Conservation (phyloP, 2,113 vertebrate species). For the Lichenostomus cassidix region DNA sequence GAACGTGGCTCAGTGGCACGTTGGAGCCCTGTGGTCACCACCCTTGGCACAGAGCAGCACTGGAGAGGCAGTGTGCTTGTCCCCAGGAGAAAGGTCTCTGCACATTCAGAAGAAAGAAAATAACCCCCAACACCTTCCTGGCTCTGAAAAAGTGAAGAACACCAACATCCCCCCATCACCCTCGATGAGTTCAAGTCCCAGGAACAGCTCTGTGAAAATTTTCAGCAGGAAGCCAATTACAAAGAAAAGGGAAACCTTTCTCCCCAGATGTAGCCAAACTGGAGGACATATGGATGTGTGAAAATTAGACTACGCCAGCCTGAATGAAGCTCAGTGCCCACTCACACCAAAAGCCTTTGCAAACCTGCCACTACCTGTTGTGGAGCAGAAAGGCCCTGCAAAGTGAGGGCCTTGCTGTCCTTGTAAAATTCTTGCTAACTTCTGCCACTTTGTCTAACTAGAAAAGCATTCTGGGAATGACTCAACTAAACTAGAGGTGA, state of each 20-base stretch:
- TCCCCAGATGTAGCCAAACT: background rate
- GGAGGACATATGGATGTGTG: background rate
- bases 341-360: background rate
- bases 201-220: background rate
- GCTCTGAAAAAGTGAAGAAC: background rate
- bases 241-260: background rate
- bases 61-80: background rate
- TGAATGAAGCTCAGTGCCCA: background rate
- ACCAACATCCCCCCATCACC: fast-evolving
- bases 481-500: too few relatives aligned
- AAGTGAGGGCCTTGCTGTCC: too few relatives aligned
- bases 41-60: background rate
- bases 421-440: too few relatives aligned
- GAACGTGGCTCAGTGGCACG: fast-evolving
- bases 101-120: background rate
- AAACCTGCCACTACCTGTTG: background rate
- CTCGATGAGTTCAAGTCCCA: background rate
- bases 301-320: background rate
- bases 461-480: too few relatives aligned
- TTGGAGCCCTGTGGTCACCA: background rate
- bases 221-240: background rate
- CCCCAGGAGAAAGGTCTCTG: background rate
- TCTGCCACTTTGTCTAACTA: too few relatives aligned
- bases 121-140: background rate
- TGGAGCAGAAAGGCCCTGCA: too few relatives aligned